Base-by-base conservation (phyloP, 2,113 vertebrate genomes). In the Cettia cetti region DNA sequence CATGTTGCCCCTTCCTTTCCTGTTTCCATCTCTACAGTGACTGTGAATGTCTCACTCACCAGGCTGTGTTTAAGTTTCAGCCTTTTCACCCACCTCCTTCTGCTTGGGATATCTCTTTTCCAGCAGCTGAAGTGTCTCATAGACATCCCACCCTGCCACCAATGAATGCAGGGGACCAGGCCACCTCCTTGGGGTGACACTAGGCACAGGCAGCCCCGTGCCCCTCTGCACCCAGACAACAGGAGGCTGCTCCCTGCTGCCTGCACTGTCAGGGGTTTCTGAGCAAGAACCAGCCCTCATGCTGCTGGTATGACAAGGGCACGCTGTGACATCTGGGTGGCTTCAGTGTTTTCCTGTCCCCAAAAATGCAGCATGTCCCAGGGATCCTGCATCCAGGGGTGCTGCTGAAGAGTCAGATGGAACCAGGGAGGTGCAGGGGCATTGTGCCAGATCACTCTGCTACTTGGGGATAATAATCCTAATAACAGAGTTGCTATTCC, bases 1-100 rank as follows among this genome's bases (percentile, higher is more conserved):
- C 54, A 42, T 27, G 28, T 90, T 88, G 49, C 54, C 64, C 68
- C 68, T 93, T 94, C 76, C 21, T 3, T 63, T 74, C 86, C 85
- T 74, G 64, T 86, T 97, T 80, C 86, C 79, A 63, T 74, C 83
- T 52, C 82, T 63, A 71, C 52, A 39, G 79, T 47, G 47, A 89
- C 76, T 40, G 86, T 70, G 86, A 90, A 92, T 45, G 37, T 89
- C 76, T 92, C 82, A 47, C 81, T 89, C 54, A 27, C 30, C 13
- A 23, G 12, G 20, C 61, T 85, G 59, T 28, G 50, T 92, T 75
- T 90, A 83, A 77, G 90, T 94, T 74, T 66, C 72, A 93, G 21
- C 33, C 35, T 35, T 70, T 82, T 93, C 54, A 91, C 68, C 66
- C 64, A 52, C 82, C 56, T 53, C 56, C 39, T 30, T 83, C 47